Conservation (phyloP, 2,113 vertebrate species). For the Prochilodus magdalenae region DNA sequence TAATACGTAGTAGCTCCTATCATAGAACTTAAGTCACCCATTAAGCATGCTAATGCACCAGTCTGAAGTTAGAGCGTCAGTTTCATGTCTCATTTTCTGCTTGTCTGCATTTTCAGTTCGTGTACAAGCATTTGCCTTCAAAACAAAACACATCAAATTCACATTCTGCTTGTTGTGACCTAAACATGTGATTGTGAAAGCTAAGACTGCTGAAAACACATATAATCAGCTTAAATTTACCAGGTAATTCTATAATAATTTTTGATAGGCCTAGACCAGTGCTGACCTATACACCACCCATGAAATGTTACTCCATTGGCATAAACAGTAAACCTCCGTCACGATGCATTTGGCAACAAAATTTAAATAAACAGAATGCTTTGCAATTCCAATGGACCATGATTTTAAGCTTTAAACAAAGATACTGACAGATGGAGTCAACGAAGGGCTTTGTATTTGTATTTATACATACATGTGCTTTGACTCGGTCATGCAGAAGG, state of each 20-base stretch:
- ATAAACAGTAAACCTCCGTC: not conserved
- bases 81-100: not conserved
- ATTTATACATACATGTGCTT: slow-evolving; percentile 87
- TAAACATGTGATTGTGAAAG: too few species aligned
- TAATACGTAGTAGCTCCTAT: too few species aligned
- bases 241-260: too few species aligned
- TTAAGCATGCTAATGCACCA: too few species aligned
- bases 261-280: not conserved
- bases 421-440: not conserved
- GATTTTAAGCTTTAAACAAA: not conserved
- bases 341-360: not conserved
- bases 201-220: too few species aligned
- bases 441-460: not conserved
- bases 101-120: too few species aligned
- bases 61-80: not conserved
- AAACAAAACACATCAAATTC: too few species aligned
- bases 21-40: too few species aligned
- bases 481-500: slow-evolving; percentile 87
- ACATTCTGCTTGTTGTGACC: too few species aligned
- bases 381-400: not conserved
- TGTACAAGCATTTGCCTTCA: too few species aligned
- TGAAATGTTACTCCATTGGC: not conserved
- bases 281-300: not conserved
- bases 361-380: not conserved
- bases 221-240: too few species aligned